Percentiles rank a stretch among this genome's conserved stretches.
Evolutionary conservation across 2,888 invertebrate species (phyloP).

Genomic region (Linnaemya vulpina): DNA sequence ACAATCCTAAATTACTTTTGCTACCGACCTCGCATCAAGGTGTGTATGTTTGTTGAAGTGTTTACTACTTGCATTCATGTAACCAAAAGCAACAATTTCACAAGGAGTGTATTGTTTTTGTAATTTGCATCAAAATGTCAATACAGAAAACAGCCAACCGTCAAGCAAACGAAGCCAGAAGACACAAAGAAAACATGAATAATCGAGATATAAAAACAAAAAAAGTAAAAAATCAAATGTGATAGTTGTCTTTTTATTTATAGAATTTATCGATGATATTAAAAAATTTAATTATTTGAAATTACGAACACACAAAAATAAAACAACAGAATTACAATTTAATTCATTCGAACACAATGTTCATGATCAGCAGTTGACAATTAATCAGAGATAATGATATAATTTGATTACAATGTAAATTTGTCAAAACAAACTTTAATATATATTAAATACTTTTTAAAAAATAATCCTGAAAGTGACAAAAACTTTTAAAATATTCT

Average conservation of each 20-base stretch:
- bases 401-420: too few species aligned
- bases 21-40: not conserved
- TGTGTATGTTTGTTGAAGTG: constrained; percentile 14
- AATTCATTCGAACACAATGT: not conserved
- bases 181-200: constrained; percentile 32
- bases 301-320: not conserved
- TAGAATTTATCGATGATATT: constrained; percentile 41
- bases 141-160: constrained; percentile 50
- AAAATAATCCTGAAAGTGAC: too few species aligned
- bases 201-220: constrained; percentile 14
- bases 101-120: constrained; percentile 64
- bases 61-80: constrained; percentile 33
- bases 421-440: too few species aligned
- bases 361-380: constrained; percentile 33
- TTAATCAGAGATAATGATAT: not conserved
- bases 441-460: too few species aligned
- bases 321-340: constrained; percentile 6
- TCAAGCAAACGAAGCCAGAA: constrained; percentile 56
- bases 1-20: not conserved
- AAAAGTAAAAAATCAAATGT: constrained; percentile 38
- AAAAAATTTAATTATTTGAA: not conserved
- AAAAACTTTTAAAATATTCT: too few species aligned
- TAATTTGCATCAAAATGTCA: constrained; percentile 71
- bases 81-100: constrained; percentile 36
- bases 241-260: constrained; percentile 58